These are phyloP conservation scores for Lithophane semibrunnea DNA, from an alignment of 2,888 invertebrate genomes.

Conservation along the genomic window DNA sequence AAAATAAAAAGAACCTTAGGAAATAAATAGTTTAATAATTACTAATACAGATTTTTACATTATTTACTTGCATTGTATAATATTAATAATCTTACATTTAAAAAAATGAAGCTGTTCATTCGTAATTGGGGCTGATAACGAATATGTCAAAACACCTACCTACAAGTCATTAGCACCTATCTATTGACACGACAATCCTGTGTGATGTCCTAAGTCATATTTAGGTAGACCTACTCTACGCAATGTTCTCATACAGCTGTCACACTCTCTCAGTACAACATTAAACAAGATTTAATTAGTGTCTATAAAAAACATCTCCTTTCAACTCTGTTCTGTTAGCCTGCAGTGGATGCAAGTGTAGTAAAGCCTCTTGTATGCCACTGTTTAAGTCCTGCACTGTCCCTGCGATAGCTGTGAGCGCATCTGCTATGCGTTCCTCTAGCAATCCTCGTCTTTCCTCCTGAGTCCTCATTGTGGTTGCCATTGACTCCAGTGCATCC, in stretches of 20 bases:
- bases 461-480: slow-evolving; percentile 77
- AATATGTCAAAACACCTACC: background rate
- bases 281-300: slow-evolving; percentile 3
- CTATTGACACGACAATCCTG: slow-evolving; percentile 10
- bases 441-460: slow-evolving; percentile 78
- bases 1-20: slow-evolving; percentile 2
- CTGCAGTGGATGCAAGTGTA: slow-evolving; percentile 74
- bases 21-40: slow-evolving; percentile 32
- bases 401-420: slow-evolving; percentile 79
- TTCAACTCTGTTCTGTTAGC: slow-evolving; percentile 74
- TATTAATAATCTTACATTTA: background rate
- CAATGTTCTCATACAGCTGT: background rate
- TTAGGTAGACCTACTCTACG: slow-evolving; percentile 5
- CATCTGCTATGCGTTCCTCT: slow-evolving; percentile 79
- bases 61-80: slow-evolving; percentile 1
- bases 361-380: slow-evolving; percentile 80
- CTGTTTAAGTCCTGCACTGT: slow-evolving; percentile 82
- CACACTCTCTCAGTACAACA: background rate
- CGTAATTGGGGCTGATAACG: background rate
- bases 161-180: slow-evolving; percentile 2
- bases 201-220: background rate
- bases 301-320: slow-evolving; percentile 73
- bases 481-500: slow-evolving; percentile 81
- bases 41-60: background rate
- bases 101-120: background rate